phyloP scores from a whole-genome alignment of 2,113 vertebrate species.

The Tringa solitaria region DNA sequence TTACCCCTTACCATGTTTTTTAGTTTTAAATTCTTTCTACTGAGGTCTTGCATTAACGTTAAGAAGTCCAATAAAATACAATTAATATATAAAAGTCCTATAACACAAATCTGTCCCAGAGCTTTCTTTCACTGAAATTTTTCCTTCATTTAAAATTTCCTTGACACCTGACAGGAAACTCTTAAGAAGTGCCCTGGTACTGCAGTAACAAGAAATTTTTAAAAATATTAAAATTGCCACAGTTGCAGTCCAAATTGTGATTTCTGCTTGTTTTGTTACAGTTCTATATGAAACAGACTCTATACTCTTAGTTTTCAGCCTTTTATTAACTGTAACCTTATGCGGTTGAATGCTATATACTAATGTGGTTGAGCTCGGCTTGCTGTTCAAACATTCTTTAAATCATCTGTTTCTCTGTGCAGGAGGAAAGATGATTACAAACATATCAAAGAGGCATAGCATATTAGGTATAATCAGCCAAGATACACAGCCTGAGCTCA shows the following conservation, averaged over 20 bases:
- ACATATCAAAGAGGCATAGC: background rate
- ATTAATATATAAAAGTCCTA: background rate
- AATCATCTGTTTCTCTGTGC: background rate
- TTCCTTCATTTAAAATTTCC: background rate
- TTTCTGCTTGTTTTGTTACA: background rate
- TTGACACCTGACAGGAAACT: background rate
- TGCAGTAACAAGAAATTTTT: background rate
- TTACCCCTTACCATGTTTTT: background rate
- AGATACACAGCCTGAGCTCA: background rate
- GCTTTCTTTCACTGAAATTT: background rate
- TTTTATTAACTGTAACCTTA: background rate
- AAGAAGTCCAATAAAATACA: background rate
- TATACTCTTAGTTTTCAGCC: background rate
- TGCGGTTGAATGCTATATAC: background rate
- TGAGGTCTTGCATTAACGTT: background rate
- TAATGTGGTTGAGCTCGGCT: rapidly evolving
- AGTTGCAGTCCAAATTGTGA: background rate
- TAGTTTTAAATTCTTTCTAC: background rate
- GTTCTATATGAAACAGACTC: background rate
- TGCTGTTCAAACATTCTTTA: background rate
- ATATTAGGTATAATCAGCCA: background rate
- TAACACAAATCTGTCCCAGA: background rate
- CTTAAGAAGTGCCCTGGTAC: background rate
- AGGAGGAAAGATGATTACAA: background rate
- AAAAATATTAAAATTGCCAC: background rate